phyloP scores from a whole-genome alignment of 1,140 invertebrate species.

The Drosophila biarmipes region DNA sequence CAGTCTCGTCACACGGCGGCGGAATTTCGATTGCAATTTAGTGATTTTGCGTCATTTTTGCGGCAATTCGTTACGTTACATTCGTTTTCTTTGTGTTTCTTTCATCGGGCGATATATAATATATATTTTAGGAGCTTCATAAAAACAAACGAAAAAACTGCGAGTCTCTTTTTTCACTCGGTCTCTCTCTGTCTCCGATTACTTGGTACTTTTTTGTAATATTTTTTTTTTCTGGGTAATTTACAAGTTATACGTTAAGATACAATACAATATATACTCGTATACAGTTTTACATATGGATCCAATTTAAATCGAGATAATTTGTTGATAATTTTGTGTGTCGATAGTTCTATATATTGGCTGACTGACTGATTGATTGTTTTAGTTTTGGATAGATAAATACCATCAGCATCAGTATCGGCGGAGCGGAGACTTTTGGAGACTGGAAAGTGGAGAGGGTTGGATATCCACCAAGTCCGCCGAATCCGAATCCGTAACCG shows the following conservation, averaged over 20 bases:
- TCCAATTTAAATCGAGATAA: slow-evolving; percentile 80
- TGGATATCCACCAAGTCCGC: slow-evolving; percentile 33
- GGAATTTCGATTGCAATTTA: slow-evolving; percentile 66
- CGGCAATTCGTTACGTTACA: slow-evolving; percentile 65
- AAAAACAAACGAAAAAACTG: slow-evolving; percentile 78
- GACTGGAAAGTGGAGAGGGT: slow-evolving; percentile 22
- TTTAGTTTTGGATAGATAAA: slow-evolving; percentile 84
- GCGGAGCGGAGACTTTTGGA: slow-evolving; percentile 42
- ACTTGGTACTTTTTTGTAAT: slow-evolving; percentile 39
- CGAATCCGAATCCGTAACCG: slow-evolving; percentile 41
- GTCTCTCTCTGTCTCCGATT: slow-evolving; percentile 68
- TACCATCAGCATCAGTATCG: slow-evolving; percentile 80
- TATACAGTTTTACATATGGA: slow-evolving; percentile 54
- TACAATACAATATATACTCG: slow-evolving; percentile 66
- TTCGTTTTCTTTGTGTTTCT: slow-evolving; percentile 40
- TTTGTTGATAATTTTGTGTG: slow-evolving; percentile 80
- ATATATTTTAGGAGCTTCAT: slow-evolving; percentile 50
- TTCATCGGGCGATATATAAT: slow-evolving; percentile 35
- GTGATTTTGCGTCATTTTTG: slow-evolving; percentile 30
- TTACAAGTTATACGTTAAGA: slow-evolving; percentile 55
- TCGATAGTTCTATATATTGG: slow-evolving; percentile 70
- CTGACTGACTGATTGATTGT: slow-evolving; percentile 61
- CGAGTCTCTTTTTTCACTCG: slow-evolving; percentile 68
- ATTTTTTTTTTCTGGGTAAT: slow-evolving; percentile 28
- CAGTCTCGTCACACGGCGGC: slow-evolving; percentile 63